phyloP scores from a whole-genome alignment of 2,888 invertebrate genomes.

The Colletes collaris region DNA sequence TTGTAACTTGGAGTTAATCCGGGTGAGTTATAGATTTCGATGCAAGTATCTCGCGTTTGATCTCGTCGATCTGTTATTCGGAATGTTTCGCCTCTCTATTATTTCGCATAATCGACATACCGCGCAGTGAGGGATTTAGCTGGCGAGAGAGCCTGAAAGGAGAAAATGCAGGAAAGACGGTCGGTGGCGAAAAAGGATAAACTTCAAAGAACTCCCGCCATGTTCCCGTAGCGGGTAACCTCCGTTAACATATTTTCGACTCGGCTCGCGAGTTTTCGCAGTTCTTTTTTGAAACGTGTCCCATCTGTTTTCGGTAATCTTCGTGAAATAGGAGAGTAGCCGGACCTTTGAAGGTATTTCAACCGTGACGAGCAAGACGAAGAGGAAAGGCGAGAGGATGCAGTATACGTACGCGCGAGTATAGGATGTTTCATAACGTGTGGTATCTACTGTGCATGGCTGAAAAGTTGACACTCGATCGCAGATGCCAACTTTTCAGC shows the following conservation, averaged over 20 bases:
- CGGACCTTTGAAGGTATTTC: conserved; percentile 38
- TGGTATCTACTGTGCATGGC: too few relatives aligned
- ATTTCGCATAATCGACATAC: conserved; percentile 20
- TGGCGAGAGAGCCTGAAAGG: neutral
- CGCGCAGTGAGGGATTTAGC: conserved; percentile 1
- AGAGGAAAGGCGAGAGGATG: neutral
- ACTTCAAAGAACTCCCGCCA: conserved; percentile 45
- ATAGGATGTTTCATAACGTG: too few relatives aligned
- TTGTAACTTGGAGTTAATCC: too few relatives aligned
- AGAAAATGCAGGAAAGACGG: neutral
- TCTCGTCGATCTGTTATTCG: neutral
- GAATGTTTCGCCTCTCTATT: conserved; percentile 20
- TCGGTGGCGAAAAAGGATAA: conserved; percentile 2
- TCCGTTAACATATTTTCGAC: conserved; percentile 52
- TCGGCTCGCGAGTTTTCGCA: conserved; percentile 13
- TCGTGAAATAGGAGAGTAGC: conserved; percentile 35
- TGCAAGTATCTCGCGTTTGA: neutral
- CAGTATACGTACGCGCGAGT: too few relatives aligned
- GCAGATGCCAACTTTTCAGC: too few relatives aligned
- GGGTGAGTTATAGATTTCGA: too few relatives aligned
- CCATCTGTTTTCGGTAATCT: conserved; percentile 43
- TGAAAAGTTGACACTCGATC: too few relatives aligned
- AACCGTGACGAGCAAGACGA: conserved; percentile 5
- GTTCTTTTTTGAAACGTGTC: conserved; percentile 38
- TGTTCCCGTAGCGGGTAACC: conserved; percentile 8